Conservation (phyloP, 2,888 invertebrate species). For the Notocelia uddmanniana region DNA sequence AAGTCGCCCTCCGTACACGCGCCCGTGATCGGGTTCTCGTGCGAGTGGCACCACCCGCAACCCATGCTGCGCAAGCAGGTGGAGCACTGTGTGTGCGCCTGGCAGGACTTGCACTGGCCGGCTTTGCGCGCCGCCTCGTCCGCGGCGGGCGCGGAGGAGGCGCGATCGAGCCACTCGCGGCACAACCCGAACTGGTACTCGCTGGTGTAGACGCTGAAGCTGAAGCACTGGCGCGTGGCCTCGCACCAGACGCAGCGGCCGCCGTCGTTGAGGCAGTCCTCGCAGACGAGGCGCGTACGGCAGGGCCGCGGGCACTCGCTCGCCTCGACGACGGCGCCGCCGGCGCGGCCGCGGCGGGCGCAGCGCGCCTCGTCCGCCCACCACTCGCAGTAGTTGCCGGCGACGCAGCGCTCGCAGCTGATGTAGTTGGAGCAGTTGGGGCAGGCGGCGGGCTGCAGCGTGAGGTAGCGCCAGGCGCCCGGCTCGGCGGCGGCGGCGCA, state of each 20-base stretch:
- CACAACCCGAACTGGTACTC: constrained; percentile 97
- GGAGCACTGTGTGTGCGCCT: constrained; percentile 90
- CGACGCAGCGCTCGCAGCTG: constrained; percentile 93
- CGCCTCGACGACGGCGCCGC: constrained; percentile 87
- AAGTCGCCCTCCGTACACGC: constrained; percentile 95
- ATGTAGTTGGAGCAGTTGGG: constrained; percentile 96
- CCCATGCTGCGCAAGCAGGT: constrained; percentile 93
- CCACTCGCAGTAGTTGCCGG: constrained; percentile 95
- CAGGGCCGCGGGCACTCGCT: constrained; percentile 93
- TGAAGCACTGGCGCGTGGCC: constrained; percentile 95
- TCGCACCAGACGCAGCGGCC: constrained; percentile 98
- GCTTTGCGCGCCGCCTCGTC: constrained; percentile 71
- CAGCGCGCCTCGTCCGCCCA: constrained; percentile 95
- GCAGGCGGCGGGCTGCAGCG: constrained; percentile 93
- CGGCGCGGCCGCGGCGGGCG: constrained; percentile 90
- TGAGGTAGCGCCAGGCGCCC: constrained; percentile 91
- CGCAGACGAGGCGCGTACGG: constrained; percentile 90
- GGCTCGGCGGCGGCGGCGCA: constrained; percentile 80
- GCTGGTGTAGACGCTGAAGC: constrained; percentile 97
- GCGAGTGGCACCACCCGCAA: constrained; percentile 97
- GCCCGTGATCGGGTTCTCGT: constrained; percentile 95
- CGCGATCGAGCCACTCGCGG: constrained; percentile 96
- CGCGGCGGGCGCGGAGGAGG: constrained; percentile 81
- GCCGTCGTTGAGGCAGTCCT: constrained; percentile 93
- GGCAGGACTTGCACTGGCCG: constrained; percentile 93